These are phyloP conservation scores for Psylliodes chrysocephalus DNA, from an alignment of 2,888 invertebrate genomes.

Conservation along the genomic window DNA sequence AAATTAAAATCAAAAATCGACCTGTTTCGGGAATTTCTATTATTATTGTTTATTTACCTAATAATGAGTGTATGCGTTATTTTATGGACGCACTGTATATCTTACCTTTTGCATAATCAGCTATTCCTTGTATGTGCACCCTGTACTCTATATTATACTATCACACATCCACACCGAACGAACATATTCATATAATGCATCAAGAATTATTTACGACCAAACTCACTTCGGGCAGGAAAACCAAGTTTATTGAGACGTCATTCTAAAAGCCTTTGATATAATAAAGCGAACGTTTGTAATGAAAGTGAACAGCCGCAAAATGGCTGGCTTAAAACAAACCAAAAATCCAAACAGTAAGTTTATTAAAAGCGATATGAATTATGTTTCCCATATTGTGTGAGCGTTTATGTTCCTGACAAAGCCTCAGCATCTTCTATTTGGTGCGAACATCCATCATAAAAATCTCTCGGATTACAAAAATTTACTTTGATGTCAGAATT, in stretches of 20 bases:
- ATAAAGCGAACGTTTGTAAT: constrained; percentile 35
- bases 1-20: too few species aligned
- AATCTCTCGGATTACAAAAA: constrained; percentile 32
- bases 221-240: constrained; percentile 23
- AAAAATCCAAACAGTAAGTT: constrained; percentile 49
- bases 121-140: neutral
- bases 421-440: constrained; percentile 34
- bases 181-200: constrained; percentile 26
- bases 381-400: constrained; percentile 55
- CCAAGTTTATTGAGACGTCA: constrained; percentile 34
- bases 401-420: constrained; percentile 51
- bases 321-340: constrained; percentile 40
- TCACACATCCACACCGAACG: constrained; percentile 12
- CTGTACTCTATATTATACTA: neutral
- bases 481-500: constrained; percentile 35
- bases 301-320: constrained; percentile 44
- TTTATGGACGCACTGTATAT: too few species aligned
- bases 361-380: constrained; percentile 57
- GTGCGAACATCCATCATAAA: constrained; percentile 35
- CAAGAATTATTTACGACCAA: constrained; percentile 25
- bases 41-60: too few species aligned
- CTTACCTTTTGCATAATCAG: too few species aligned
- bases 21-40: too few species aligned
- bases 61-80: too few species aligned
- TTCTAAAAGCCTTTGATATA: constrained; percentile 37